Conservation (phyloP, 2,888 invertebrate species). For the Colletes collaris region DNA sequence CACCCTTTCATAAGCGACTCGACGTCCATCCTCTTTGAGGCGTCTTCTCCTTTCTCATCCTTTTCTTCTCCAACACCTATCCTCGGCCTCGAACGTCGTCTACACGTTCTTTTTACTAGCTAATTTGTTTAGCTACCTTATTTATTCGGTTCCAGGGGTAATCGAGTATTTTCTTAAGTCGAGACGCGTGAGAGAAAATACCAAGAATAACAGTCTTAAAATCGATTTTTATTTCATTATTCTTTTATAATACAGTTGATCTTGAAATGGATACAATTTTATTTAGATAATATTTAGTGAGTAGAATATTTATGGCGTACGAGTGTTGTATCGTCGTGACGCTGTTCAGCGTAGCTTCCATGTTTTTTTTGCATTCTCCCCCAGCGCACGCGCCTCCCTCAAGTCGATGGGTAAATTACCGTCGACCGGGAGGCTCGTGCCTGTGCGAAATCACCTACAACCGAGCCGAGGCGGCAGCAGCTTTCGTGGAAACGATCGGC, state of each 20-base stretch:
- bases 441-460: conserved; percentile 41
- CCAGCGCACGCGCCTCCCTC: conserved; percentile 21
- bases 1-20: conserved; percentile 43
- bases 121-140: conserved; percentile 76
- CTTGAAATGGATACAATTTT: too few species aligned
- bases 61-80: conserved; percentile 13
- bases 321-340: too few species aligned
- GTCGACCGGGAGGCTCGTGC: conserved; percentile 20
- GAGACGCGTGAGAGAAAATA: too few species aligned
- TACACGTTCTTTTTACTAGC: conserved; percentile 67
- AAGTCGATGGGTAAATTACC: conserved; percentile 54
- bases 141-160: too few species aligned
- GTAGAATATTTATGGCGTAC: too few species aligned
- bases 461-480: conserved; percentile 9
- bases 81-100: background rate
- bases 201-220: too few species aligned
- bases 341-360: background rate
- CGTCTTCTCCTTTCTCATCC: conserved; percentile 5
- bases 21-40: conserved; percentile 27
- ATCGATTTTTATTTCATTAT: too few species aligned
- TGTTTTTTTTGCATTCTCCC: conserved; percentile 31
- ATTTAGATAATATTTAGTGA: too few species aligned
- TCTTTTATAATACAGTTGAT: too few species aligned
- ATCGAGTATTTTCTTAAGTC: too few species aligned
- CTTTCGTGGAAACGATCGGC: conserved; percentile 50